Evolutionary conservation across 2,113 vertebrate genomes (phyloP).

Genomic region (Bufo bufo): DNA sequence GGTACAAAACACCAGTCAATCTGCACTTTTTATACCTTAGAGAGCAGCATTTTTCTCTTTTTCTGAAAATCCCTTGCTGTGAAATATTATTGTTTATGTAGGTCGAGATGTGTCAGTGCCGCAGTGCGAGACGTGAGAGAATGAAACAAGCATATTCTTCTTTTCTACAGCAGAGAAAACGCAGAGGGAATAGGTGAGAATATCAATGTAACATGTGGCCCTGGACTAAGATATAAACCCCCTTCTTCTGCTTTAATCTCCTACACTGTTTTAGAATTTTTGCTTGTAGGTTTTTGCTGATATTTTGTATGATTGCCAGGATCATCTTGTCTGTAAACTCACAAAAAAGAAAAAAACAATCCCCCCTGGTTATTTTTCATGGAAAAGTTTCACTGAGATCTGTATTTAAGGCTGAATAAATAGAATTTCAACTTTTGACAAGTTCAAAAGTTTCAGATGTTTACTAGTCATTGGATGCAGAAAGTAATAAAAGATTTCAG

Average conservation of each 20-base stretch:
- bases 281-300: constrained; percentile 25
- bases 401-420: background rate
- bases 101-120: constrained; percentile 19
- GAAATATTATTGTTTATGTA: constrained; percentile 26
- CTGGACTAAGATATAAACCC: background rate
- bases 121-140: constrained; percentile 19
- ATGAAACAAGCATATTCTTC: constrained; percentile 18
- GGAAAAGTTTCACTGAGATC: background rate
- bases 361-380: background rate
- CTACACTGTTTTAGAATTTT: background rate
- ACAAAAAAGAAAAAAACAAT: background rate
- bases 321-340: background rate
- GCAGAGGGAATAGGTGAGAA: constrained; percentile 19
- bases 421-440: background rate
- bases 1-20: background rate
- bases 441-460: background rate
- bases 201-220: constrained; percentile 25
- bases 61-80: background rate
- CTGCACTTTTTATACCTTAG: background rate
- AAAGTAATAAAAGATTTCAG: background rate
- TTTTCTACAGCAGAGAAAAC: constrained; percentile 15
- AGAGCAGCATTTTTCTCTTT: constrained; percentile 18
- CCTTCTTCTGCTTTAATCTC: background rate
- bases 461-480: background rate
- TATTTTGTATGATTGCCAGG: background rate